These are phyloP conservation scores for Dreissena rostriformis DNA, from an alignment of 1,140 invertebrate genomes.

Conservation along the genomic window DNA sequence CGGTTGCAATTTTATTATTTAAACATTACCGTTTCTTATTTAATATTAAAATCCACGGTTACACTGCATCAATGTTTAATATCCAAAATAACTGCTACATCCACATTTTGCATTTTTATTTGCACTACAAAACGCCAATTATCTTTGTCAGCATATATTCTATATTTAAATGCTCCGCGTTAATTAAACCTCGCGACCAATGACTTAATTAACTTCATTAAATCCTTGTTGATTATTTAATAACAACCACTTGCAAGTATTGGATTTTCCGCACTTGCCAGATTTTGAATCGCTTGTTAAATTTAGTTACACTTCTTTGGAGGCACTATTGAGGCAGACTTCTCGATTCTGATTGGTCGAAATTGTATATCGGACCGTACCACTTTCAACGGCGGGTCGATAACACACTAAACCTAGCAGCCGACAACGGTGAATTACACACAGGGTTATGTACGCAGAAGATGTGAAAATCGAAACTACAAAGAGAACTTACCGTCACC, in stretches of 20 bases:
- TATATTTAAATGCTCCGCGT: too few species aligned
- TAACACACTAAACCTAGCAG: slow-evolving; percentile 30
- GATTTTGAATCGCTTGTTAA: slow-evolving; percentile 29
- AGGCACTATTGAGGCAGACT: slow-evolving; percentile 49
- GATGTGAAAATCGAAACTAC: neutral
- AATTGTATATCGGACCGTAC: slow-evolving; percentile 37
- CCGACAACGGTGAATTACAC: slow-evolving; percentile 14
- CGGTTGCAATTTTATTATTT: too few species aligned
- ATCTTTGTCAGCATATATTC: too few species aligned
- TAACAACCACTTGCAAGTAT: neutral
- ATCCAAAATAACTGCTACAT: too few species aligned
- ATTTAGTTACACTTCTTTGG: slow-evolving; percentile 56
- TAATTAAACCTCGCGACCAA: too few species aligned
- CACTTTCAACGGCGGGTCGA: slow-evolving; percentile 45
- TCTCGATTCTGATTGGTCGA: slow-evolving; percentile 38
- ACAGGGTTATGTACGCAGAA: slow-evolving; percentile 29
- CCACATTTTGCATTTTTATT: too few species aligned
- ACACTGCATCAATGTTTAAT: too few species aligned
- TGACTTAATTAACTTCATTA: neutral
- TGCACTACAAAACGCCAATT: too few species aligned
- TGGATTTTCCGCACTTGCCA: neutral
- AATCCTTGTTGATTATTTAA: neutral
- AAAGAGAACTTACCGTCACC: slow-evolving; percentile 68
- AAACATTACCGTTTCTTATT: too few species aligned
- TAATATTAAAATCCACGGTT: too few species aligned